Evolutionary conservation across 2,797 vertebrate species (phyloP).

Genomic region (Amniataba percoides): DNA sequence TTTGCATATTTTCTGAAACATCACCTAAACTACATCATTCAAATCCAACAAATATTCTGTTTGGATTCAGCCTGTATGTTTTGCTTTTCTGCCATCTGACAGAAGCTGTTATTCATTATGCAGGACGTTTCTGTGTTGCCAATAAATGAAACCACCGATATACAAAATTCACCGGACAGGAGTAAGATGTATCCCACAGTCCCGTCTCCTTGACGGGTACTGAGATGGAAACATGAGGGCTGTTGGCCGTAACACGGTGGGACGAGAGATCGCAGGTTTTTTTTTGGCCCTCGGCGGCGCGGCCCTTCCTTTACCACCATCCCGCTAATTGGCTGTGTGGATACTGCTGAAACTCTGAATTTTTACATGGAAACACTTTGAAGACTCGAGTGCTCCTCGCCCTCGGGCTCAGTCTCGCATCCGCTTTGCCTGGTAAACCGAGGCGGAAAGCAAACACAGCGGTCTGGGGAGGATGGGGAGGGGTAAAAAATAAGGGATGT

Average conservation of each 20-base stretch:
- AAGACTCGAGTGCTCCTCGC: constrained; percentile 54
- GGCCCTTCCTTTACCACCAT: constrained; percentile 41
- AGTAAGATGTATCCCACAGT: background rate
- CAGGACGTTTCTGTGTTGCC: background rate
- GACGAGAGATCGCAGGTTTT: constrained; percentile 61
- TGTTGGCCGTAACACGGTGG: constrained; percentile 32
- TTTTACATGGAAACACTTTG: constrained; percentile 72
- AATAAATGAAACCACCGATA: constrained; percentile 8
- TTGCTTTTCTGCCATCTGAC: background rate
- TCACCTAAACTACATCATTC: constrained; percentile 11
- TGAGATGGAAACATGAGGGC: constrained; percentile 37
- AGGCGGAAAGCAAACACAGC: constrained; percentile 59
- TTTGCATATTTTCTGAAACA: constrained; percentile 11
- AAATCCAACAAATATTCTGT: background rate
- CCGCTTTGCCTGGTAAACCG: constrained; percentile 31
- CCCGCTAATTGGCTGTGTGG: constrained; percentile 68
- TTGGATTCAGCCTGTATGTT: background rate
- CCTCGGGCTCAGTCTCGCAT: constrained; percentile 52
- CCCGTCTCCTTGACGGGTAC: background rate
- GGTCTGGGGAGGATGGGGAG: constrained; percentile 47
- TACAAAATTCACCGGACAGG: background rate
- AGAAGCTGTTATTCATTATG: background rate
- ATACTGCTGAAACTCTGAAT: constrained; percentile 60
- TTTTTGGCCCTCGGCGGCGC: constrained; percentile 33
- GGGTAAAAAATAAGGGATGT: constrained; percentile 6